phyloP scores from a whole-genome alignment of 2,797 vertebrate genomes.

The Uromys caudimaculatus region DNA sequence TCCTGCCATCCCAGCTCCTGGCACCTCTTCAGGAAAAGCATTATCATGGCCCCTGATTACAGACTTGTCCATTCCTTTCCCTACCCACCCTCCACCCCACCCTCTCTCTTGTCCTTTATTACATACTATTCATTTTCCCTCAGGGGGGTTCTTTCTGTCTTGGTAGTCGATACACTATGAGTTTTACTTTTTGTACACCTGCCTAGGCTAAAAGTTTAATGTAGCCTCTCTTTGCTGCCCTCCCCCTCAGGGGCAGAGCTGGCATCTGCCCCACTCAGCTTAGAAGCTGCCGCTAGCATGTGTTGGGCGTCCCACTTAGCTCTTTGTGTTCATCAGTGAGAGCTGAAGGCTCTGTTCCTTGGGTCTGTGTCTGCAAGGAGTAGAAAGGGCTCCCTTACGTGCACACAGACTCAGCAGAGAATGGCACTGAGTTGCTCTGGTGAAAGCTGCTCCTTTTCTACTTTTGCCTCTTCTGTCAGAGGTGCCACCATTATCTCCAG shows the following conservation, averaged over 20 bases:
- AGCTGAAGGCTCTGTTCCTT: not conserved
- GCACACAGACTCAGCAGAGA: not conserved
- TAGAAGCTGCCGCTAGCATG: accelerated
- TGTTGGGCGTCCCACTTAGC: not conserved
- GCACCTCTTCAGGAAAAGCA: not conserved
- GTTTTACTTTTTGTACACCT: not conserved
- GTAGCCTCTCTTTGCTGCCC: not conserved
- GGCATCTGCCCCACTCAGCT: not conserved
- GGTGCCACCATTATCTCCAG: no score
- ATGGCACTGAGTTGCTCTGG: no score
- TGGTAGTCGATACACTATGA: not conserved
- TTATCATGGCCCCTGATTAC: not conserved
- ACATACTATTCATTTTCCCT: not conserved
- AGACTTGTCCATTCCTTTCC: not conserved
- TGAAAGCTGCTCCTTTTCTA: not conserved
- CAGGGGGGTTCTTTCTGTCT: not conserved
- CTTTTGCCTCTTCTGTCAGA: not conserved
- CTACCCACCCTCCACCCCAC: not conserved
- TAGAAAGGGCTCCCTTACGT: not conserved
- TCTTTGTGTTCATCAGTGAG: not conserved
- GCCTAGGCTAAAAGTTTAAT: not conserved
- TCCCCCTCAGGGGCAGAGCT: not conserved
- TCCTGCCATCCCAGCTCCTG: not conserved
- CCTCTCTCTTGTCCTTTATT: not conserved
- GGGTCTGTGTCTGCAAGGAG: not conserved